Percentiles rank a stretch among this genome's conserved stretches.
phyloP scores from a whole-genome alignment of 2,113 vertebrate species.

The Callochromis pleurospilus region DNA sequence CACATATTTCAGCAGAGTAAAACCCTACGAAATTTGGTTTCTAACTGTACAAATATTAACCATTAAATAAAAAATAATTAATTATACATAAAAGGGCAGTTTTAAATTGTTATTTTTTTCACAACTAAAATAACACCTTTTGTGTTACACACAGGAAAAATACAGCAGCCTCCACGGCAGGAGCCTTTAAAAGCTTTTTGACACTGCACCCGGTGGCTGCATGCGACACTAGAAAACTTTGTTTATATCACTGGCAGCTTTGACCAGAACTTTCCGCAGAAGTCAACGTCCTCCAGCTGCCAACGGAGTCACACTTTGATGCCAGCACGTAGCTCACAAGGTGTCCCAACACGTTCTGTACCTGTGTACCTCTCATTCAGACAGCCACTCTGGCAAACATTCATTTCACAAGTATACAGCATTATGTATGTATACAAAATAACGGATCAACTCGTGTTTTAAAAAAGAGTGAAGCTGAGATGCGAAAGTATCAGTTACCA shows the following conservation, averaged over 20 bases:
- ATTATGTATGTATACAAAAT: background rate
- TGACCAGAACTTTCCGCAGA: conserved; percentile 26
- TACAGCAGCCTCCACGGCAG: background rate
- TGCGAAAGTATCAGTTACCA: background rate
- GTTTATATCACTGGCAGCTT: conserved; percentile 10
- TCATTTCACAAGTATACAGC: background rate
- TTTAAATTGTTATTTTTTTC: background rate
- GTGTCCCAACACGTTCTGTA: background rate
- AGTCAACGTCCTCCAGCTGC: background rate
- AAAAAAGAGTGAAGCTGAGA: background rate
- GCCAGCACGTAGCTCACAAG: background rate
- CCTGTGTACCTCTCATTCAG: background rate
- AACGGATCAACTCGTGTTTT: background rate
- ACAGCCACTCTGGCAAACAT: background rate
- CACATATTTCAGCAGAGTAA: background rate
- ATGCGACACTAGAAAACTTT: conserved; percentile 28
- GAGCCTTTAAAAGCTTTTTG: background rate
- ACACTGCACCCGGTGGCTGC: background rate
- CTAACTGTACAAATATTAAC: background rate
- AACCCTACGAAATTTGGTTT: background rate
- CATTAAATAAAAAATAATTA: background rate
- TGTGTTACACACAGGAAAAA: background rate
- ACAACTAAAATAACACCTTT: background rate
- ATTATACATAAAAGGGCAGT: background rate
- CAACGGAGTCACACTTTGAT: background rate